Evolutionary conservation across 2,888 invertebrate genomes (phyloP), one percentile per base, ranked within the genome.

Genomic region (Cactoblastis cactorum): DNA sequence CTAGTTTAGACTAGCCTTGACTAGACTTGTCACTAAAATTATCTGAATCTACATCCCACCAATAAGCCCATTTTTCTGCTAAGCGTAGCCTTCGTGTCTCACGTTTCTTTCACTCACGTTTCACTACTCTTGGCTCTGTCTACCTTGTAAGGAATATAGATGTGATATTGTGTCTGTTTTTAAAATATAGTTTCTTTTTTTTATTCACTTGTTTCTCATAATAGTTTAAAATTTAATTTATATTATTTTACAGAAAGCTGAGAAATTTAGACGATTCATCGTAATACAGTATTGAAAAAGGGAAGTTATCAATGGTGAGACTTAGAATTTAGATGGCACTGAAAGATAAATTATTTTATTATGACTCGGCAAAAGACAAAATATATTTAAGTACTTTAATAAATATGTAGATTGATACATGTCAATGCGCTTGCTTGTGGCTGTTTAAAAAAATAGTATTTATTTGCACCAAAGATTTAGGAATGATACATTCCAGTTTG

Each of bases 171-270:
- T n/a, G n/a, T n/a, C n/a, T n/a, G n/a, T n/a, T n/a, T n/a, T n/a
- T n/a, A n/a, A n/a, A n/a, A n/a, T n/a, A n/a, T n/a, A 35, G n/a
- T 11, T 12, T 35, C n/a, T 35, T 15, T 15, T 49, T 43, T 47
- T 49, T 49, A 32, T 49, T 46, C 41, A 37, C 1, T 37, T 5
- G 2, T 2, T 17, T 17, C 0, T 37, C 9, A 15, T 9, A 1
- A 15, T 17, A 9, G 0, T 17, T 17, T 37, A 1, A 17, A 17
- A 14, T 12, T 11, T 6, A 11, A 15, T 37, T 8, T 35, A 17
- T 15, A 1, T 37, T 53, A 46, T 45, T 45, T 79, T 80, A 51
- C 79, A 83, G 83, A 57, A 74, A 74, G 58, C 57, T 83, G 51
- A 57, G 54, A 52, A 78, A 67, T 53, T 54, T 82, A 32, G 72